Evolutionary conservation across 2,797 vertebrate genomes (phyloP).

Genomic region (Chelidonichthys spinosus): DNA sequence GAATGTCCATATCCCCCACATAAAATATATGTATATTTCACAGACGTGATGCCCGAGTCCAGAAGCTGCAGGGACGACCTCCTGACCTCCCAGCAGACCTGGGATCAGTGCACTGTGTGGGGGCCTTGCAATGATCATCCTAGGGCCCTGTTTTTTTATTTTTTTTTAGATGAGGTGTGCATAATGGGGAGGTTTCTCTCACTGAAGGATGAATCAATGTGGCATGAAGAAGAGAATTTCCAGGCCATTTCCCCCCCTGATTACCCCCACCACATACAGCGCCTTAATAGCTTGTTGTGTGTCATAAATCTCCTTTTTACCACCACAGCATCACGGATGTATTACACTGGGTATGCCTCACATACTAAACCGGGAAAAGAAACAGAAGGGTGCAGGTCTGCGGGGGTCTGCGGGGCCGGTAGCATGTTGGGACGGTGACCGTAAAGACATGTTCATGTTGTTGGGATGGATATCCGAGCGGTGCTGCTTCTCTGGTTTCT

Average conservation of each 20-base stretch:
- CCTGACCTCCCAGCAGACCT: conserved; percentile 72
- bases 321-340: conserved; percentile 75
- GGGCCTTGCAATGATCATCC: conserved; percentile 64
- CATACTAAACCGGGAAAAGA: conserved; percentile 71
- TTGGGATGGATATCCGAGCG: conserved; percentile 30
- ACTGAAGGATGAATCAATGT: conserved; percentile 88
- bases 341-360: conserved; percentile 75
- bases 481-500: conserved; percentile 41
- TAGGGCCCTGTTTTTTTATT: conserved; percentile 37
- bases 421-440: conserved; percentile 43
- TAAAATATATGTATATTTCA: too few relatives aligned
- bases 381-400: conserved; percentile 60
- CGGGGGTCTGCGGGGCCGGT: conserved; percentile 39
- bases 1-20: background rate
- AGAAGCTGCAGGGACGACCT: conserved; percentile 65
- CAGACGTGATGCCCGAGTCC: conserved; percentile 25
- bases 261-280: conserved; percentile 85
- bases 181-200: conserved; percentile 85
- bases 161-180: conserved; percentile 80
- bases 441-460: conserved; percentile 49
- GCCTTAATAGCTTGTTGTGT: conserved; percentile 88
- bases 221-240: conserved; percentile 89
- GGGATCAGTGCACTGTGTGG: conserved; percentile 58
- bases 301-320: conserved; percentile 86
- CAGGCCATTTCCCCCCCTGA: conserved; percentile 88